Conservation (phyloP, 2,888 invertebrate genomes). For the Pocota personata region DNA sequence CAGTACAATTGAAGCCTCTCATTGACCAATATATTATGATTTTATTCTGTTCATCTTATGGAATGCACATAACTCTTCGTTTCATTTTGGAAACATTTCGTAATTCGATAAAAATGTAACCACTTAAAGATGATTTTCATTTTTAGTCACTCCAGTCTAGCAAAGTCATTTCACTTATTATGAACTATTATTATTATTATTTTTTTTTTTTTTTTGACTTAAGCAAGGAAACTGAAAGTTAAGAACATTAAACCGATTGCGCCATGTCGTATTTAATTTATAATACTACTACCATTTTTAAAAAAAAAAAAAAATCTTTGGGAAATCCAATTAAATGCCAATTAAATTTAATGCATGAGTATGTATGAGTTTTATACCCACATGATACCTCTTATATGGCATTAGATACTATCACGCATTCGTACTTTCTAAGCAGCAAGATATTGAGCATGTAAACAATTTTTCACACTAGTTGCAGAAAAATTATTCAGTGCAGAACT, state of each 20-base stretch:
- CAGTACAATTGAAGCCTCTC: neutral
- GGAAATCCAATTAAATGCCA: neutral
- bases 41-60: neutral
- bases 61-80: conserved; percentile 1
- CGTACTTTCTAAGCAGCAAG: conserved; percentile 44
- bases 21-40: neutral
- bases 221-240: neutral
- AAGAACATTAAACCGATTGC: neutral
- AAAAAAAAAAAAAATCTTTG: neutral
- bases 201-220: neutral
- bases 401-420: conserved; percentile 22
- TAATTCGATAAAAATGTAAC: conserved; percentile 7
- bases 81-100: conserved; percentile 8
- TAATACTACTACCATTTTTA: no score
- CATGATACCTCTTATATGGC: neutral
- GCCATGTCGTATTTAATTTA: neutral
- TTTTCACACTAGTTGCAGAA: conserved; percentile 43
- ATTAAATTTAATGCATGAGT: neutral
- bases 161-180: neutral
- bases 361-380: neutral
- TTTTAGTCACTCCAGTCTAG: neutral
- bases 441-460: conserved; percentile 8
- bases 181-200: neutral
- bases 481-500: conserved; percentile 57
- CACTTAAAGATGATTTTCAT: neutral